Evolutionary conservation across 1,140 invertebrate genomes (phyloP).

Genomic region (Drosophila littoralis): DNA sequence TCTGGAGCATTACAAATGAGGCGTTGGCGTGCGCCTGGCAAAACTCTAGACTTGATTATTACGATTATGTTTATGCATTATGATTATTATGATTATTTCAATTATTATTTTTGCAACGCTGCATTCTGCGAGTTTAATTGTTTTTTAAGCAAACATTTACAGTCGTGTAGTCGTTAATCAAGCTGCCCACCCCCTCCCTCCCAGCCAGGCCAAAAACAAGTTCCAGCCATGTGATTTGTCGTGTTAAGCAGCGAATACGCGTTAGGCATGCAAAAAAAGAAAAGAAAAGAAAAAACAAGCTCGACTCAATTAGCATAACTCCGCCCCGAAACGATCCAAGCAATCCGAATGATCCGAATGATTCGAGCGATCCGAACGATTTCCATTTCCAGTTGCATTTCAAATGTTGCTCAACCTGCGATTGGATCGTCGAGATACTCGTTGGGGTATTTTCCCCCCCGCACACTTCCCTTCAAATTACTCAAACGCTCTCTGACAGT

Average conservation of each 20-base stretch:
- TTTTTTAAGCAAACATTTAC: slow-evolving; percentile 72
- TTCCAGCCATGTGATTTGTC: slow-evolving; percentile 21
- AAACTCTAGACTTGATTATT: slow-evolving; percentile 31
- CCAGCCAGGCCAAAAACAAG: not conserved
- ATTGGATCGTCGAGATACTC: slow-evolving; percentile 12
- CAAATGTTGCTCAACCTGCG: not conserved
- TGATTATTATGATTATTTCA: slow-evolving; percentile 45
- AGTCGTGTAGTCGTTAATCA: slow-evolving; percentile 53
- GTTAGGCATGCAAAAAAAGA: slow-evolving; percentile 19
- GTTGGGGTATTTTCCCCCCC: not conserved
- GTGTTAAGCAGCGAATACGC: slow-evolving; percentile 17
- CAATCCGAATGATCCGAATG: not conserved
- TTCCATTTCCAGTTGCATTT: slow-evolving; percentile 9
- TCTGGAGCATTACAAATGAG: slow-evolving; percentile 75
- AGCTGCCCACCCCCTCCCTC: not conserved
- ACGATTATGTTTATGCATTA: slow-evolving; percentile 28
- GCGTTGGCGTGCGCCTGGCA: slow-evolving; percentile 65
- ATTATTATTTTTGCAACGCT: slow-evolving; percentile 60
- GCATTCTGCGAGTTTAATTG: slow-evolving; percentile 60
- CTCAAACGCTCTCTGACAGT: not conserved
- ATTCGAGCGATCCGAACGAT: not conserved
- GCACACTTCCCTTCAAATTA: not conserved
- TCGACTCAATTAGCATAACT: slow-evolving; percentile 40
- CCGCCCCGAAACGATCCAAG: slow-evolving; percentile 11
- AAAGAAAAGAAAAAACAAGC: not conserved